phyloP scores from a whole-genome alignment of 92 coral and sea anemone species.

The Metridium senile region DNA sequence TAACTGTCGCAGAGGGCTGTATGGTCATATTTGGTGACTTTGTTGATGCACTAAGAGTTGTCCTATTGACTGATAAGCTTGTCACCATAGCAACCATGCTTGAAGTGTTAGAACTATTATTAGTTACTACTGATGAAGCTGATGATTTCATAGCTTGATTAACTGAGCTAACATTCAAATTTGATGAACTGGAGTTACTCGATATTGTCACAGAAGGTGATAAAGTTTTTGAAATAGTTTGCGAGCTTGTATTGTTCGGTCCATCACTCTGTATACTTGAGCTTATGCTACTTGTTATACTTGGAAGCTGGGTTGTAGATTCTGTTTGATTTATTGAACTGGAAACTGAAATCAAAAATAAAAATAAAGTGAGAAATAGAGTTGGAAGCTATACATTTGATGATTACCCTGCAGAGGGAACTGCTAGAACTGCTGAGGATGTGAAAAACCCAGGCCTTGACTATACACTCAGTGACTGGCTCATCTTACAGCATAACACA shows the following conservation, averaged over 20 bases:
- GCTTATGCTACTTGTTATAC: background rate
- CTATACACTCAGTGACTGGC: too few relatives aligned
- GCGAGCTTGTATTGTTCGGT: background rate
- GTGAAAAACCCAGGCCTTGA: too few relatives aligned
- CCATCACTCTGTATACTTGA: background rate
- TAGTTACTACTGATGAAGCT: too few relatives aligned
- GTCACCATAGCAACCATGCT: background rate
- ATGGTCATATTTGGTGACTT: background rate
- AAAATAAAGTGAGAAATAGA: background rate
- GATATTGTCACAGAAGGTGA: background rate
- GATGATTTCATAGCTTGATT: too few relatives aligned
- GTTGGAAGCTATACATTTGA: too few relatives aligned
- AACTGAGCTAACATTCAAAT: too few relatives aligned
- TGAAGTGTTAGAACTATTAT: too few relatives aligned
- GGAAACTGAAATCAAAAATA: background rate
- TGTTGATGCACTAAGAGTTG: background rate
- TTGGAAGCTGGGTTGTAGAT: background rate
- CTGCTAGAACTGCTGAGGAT: too few relatives aligned
- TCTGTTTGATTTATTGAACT: background rate
- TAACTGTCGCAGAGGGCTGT: background rate
- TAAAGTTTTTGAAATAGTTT: background rate
- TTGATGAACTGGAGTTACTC: background rate
- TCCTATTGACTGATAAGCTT: background rate
- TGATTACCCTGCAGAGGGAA: too few relatives aligned
- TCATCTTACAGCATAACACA: too few relatives aligned